Conservation (phyloP, 1,140 invertebrate species). For the Limonius californicus region DNA sequence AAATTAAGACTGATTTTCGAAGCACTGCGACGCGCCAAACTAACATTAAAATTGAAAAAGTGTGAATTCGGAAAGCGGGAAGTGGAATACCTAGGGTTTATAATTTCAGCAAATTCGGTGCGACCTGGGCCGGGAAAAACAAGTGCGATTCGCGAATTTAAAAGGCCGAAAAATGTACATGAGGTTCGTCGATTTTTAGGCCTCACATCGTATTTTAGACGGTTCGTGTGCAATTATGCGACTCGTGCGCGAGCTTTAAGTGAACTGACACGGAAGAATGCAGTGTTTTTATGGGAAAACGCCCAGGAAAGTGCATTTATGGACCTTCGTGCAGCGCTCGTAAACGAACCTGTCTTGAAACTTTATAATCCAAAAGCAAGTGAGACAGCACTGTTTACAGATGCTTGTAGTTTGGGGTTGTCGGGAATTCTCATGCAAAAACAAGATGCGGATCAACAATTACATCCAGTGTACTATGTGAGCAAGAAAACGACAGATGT, state of each 20-base stretch:
- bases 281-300: conserved; percentile 5
- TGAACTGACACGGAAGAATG: conserved; percentile 17
- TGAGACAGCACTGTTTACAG: conserved; percentile 39
- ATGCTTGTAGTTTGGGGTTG: conserved; percentile 29
- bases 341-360: conserved; percentile 7
- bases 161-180: conserved; percentile 25
- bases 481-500: conserved; percentile 32
- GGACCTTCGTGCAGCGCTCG: not conserved
- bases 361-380: conserved; percentile 17
- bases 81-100: conserved; percentile 21
- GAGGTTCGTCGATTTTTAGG: conserved; percentile 37
- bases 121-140: conserved; percentile 17
- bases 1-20: conserved; percentile 28
- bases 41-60: conserved; percentile 16
- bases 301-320: conserved; percentile 11
- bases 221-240: conserved; percentile 35
- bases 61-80: conserved; percentile 5
- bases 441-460: conserved; percentile 36
- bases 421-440: conserved; percentile 8
- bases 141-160: conserved; percentile 16
- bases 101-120: conserved; percentile 9
- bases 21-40: conserved; percentile 1
- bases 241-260: conserved; percentile 23
- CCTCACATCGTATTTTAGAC: conserved; percentile 34
- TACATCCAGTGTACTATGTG: conserved; percentile 31